A percentile compares a stretch with the other conserved stretches of the same genome.
These are phyloP conservation scores for Lissocephala sabroskyi DNA, from an alignment of 2,888 invertebrate genomes.

Conservation along the genomic window DNA sequence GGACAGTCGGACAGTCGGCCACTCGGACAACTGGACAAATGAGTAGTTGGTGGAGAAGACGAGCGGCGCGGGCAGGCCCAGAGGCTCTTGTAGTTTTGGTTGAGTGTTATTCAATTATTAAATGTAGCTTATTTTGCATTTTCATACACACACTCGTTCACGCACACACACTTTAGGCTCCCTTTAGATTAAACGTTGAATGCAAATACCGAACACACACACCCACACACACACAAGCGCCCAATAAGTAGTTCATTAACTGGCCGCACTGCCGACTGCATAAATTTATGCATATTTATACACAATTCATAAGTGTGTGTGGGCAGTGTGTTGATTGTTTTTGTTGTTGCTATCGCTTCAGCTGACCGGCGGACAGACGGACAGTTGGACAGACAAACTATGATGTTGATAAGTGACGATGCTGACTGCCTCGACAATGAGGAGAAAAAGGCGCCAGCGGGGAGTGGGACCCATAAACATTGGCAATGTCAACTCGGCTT, in stretches of 20 bases:
- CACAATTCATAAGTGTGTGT: no score
- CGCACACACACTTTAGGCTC: background rate
- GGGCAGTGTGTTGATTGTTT: constrained; percentile 14
- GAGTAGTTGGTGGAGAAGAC: no score
- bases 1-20: background rate
- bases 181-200: no score
- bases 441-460: no score
- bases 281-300: constrained; percentile 39
- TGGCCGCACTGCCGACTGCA: constrained; percentile 17
- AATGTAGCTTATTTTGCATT: constrained; percentile 52
- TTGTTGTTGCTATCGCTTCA: background rate
- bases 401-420: background rate
- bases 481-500: constrained; percentile 32
- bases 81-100: constrained; percentile 1
- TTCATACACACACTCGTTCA: constrained; percentile 22
- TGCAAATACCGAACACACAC: background rate
- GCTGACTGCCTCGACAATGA: background rate
- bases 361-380: no score
- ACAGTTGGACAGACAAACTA: no score
- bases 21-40: no score
- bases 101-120: constrained; percentile 39
- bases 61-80: constrained; percentile 1
- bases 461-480: constrained; percentile 8
- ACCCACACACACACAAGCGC: background rate
- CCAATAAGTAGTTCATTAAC: constrained; percentile 55